phyloP scores from a whole-genome alignment of 2,888 invertebrate genomes.

The Norana najaformis region DNA sequence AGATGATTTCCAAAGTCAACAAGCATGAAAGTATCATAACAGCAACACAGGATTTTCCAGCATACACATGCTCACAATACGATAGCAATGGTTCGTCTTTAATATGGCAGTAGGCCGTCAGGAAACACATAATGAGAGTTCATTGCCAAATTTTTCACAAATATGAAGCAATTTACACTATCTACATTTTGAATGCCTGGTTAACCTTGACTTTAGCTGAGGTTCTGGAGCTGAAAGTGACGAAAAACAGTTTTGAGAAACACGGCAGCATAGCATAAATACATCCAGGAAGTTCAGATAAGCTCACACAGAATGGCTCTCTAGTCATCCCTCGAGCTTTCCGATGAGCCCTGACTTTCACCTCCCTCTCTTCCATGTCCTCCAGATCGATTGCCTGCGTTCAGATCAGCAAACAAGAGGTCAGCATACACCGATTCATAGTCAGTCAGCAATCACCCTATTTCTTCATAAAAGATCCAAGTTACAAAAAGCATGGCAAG shows the following conservation, averaged over 20 bases:
- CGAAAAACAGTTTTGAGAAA: background rate
- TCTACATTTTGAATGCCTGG: background rate
- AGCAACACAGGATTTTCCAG: background rate
- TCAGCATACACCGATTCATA: background rate
- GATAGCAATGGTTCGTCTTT: background rate
- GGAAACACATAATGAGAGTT: too few relatives aligned
- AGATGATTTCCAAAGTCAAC: background rate
- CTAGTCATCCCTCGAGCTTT: constrained; percentile 1
- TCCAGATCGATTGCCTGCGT: background rate
- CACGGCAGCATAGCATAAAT: too few relatives aligned
- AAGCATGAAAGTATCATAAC: background rate
- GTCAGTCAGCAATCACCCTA: background rate
- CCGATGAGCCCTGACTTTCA: background rate
- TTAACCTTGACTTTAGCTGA: background rate
- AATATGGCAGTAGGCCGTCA: background rate
- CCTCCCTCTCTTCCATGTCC: background rate
- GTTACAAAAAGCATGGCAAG: background rate
- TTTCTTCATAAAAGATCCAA: background rate
- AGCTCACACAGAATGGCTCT: background rate
- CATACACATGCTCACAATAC: background rate
- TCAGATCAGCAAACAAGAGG: background rate
- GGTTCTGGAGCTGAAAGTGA: background rate
- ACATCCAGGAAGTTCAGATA: background rate
- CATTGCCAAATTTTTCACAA: background rate
- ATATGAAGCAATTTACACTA: background rate